Percentiles rank a stretch among this genome's conserved stretches.
These are phyloP conservation scores for Cephus rjabovi DNA, from an alignment of 2,888 invertebrate species.

Conservation along the genomic window DNA sequence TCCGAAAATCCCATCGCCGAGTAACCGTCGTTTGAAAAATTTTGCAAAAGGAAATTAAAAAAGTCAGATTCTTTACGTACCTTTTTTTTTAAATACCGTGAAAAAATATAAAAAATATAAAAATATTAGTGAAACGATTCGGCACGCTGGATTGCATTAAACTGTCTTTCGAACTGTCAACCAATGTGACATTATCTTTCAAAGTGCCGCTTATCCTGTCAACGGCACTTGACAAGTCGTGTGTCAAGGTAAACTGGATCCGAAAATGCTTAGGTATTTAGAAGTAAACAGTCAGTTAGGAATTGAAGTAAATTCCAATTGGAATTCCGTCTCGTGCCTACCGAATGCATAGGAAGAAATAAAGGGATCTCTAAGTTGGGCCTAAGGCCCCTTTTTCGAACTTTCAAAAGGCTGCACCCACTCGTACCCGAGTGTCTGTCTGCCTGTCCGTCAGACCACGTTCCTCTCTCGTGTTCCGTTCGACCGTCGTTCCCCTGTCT, in stretches of 20 bases:
- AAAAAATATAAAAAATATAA: neutral
- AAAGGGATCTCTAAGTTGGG: neutral
- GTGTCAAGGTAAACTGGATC: neutral
- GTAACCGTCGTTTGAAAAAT: neutral
- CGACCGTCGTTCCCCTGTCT: slow-evolving; percentile 4
- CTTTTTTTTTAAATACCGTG: neutral
- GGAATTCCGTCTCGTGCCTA: neutral
- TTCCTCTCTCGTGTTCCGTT: neutral
- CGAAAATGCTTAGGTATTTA: neutral
- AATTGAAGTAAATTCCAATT: neutral
- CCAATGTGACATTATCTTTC: neutral
- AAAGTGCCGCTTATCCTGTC: neutral
- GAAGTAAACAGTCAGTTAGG: neutral
- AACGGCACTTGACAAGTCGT: neutral
- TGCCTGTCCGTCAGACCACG: neutral
- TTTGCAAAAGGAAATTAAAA: neutral
- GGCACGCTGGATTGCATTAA: neutral
- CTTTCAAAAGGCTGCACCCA: slow-evolving; percentile 5
- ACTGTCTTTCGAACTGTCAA: neutral
- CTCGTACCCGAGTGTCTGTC: neutral
- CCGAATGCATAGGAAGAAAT: neutral
- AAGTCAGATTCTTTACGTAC: neutral
- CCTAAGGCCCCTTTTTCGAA: neutral
- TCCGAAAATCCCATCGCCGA: neutral
- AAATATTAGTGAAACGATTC: neutral